Evolutionary conservation across 2,113 vertebrate species (phyloP).

Genomic region (Pangasianodon hypophthalmus): DNA sequence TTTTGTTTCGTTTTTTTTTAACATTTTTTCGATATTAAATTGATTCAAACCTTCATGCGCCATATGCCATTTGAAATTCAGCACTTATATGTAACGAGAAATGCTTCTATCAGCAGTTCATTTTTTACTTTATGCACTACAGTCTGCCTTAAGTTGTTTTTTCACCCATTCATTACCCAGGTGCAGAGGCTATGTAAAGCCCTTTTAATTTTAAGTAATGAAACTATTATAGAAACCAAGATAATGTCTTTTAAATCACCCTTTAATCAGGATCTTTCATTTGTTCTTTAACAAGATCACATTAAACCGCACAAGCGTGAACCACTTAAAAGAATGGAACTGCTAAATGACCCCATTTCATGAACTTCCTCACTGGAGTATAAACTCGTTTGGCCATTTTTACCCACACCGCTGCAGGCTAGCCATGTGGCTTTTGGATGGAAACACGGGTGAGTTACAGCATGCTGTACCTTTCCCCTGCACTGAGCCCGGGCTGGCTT

Average conservation of each 20-base stretch:
- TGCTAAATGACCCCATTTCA: neutral
- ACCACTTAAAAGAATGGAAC: neutral
- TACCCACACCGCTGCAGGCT: neutral
- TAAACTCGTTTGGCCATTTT: neutral
- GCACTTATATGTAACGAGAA: neutral
- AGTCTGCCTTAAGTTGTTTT: neutral
- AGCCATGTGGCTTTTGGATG: conserved; percentile 21
- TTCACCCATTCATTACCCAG: neutral
- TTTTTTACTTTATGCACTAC: neutral
- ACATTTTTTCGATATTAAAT: neutral
- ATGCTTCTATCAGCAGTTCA: neutral
- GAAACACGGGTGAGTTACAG: conserved; percentile 57
- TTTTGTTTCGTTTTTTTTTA: neutral
- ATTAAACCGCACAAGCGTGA: neutral
- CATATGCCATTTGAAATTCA: neutral
- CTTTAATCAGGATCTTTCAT: conserved; percentile 9
- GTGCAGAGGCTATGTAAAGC: conserved; percentile 3
- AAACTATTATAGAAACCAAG: neutral
- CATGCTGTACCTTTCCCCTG: conserved; percentile 9
- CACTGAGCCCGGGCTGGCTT: neutral
- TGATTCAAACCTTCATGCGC: neutral
- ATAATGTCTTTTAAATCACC: conserved; percentile 11
- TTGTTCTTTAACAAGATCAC: conserved; percentile 11
- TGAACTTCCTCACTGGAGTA: neutral
- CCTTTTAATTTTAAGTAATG: conserved; percentile 1